Conservation (phyloP, 2,797 vertebrate genomes). For the Gymnodraco acuticeps region DNA sequence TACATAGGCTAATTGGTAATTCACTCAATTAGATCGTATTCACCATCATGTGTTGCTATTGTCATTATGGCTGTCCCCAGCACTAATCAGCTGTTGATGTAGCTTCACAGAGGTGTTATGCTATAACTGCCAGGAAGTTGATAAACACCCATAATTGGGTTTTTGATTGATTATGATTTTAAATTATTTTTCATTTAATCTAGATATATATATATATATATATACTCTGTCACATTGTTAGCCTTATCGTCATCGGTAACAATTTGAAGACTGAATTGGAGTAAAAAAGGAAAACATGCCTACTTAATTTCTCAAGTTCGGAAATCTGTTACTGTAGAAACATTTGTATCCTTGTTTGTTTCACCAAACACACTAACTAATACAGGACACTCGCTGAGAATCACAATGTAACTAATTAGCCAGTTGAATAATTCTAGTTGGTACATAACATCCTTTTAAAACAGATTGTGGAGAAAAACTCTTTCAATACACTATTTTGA, state of each 20-base stretch:
- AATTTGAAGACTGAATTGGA: conserved; percentile 41
- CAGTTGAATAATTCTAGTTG: conserved; percentile 44
- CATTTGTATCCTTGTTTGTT: conserved; percentile 48
- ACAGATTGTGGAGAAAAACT: conserved; percentile 43
- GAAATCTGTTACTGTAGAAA: conserved; percentile 49
- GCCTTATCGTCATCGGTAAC: conserved; percentile 24
- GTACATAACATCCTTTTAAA: conserved; percentile 26
- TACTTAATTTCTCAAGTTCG: conserved; percentile 52
- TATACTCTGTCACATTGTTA: conserved; percentile 14
- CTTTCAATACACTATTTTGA: conserved; percentile 29
- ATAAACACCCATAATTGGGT: conserved; percentile 71
- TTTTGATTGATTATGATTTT: conserved; percentile 67
- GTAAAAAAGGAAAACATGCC: conserved; percentile 43
- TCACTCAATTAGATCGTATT: conserved; percentile 52
- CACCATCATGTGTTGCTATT: conserved; percentile 51
- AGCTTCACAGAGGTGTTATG: conserved; percentile 49
- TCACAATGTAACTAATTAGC: conserved; percentile 56
- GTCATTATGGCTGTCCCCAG: conserved; percentile 51
- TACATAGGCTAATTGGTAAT: conserved; percentile 60
- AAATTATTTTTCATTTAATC: conserved; percentile 61
- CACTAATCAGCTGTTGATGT: conserved; percentile 70
- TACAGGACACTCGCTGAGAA: conserved; percentile 33
- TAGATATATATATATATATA: no score
- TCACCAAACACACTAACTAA: conserved; percentile 42
- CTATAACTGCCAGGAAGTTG: conserved; percentile 61